These are phyloP conservation scores for Teleopsis dalmanni DNA, from an alignment of 1,140 invertebrate species.

Conservation along the genomic window DNA sequence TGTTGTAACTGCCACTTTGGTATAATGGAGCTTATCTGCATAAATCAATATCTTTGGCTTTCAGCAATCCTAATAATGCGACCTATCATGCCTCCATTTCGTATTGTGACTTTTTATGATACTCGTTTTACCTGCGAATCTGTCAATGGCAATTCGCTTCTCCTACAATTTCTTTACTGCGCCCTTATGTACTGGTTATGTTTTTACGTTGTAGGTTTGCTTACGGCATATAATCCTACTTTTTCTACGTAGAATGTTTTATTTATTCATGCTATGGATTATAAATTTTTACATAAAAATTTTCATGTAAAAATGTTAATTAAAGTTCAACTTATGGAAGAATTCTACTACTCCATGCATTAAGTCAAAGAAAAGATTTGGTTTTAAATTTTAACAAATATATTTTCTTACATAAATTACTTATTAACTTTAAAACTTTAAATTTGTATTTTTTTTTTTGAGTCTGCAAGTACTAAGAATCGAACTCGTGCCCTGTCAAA, in stretches of 20 bases:
- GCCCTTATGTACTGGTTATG: background rate
- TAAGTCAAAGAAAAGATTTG: too few relatives aligned
- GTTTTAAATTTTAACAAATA: too few relatives aligned
- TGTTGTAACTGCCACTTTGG: constrained; percentile 26
- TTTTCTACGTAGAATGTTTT: background rate
- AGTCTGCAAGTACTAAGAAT: too few relatives aligned
- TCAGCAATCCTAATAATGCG: constrained; percentile 35
- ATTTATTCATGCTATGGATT: background rate
- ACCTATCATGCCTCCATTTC: background rate
- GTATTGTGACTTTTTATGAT: too few relatives aligned
- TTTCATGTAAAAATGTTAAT: background rate
- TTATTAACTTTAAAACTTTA: too few relatives aligned
- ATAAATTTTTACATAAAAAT: background rate
- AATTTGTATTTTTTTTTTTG: too few relatives aligned
- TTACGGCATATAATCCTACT: background rate
- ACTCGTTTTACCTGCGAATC: background rate
- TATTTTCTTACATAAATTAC: too few relatives aligned
- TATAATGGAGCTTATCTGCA: constrained; percentile 36
- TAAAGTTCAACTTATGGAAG: too few relatives aligned
- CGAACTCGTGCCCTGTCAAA: too few relatives aligned
- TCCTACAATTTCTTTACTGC: background rate
- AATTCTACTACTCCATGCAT: too few relatives aligned
- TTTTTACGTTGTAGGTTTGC: background rate
- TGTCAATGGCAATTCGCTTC: too few relatives aligned
- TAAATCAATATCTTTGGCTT: constrained; percentile 37